These are phyloP conservation scores for Danionella cerebrum DNA, from an alignment of 2,113 vertebrate species.

Conservation along the genomic window DNA sequence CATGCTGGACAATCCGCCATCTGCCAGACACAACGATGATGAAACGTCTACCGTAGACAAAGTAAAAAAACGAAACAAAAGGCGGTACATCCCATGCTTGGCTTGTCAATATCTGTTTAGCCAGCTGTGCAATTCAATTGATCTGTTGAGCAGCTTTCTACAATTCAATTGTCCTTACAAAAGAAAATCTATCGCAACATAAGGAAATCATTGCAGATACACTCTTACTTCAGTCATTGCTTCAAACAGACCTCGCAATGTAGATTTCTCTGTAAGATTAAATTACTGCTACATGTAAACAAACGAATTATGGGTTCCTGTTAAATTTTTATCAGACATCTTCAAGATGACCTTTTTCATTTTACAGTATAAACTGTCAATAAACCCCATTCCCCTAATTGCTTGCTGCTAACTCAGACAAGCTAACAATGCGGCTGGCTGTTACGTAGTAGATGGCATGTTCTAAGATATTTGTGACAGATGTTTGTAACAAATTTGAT, in stretches of 20 bases:
- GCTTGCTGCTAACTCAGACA: too few relatives aligned
- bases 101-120: constrained; percentile 30
- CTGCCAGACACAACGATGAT: constrained; percentile 29
- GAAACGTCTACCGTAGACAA: constrained; percentile 26
- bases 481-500: too few relatives aligned
- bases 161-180: constrained; percentile 13
- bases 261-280: too few relatives aligned
- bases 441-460: too few relatives aligned
- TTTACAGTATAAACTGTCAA: too few relatives aligned
- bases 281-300: too few relatives aligned
- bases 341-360: too few relatives aligned
- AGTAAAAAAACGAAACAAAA: constrained; percentile 4
- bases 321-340: too few relatives aligned
- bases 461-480: too few relatives aligned
- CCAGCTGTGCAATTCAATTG: neutral
- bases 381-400: too few relatives aligned
- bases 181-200: neutral
- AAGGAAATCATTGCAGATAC: neutral
- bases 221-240: neutral
- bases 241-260: neutral
- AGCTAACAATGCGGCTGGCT: too few relatives aligned
- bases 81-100: constrained; percentile 10
- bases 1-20: constrained; percentile 31
- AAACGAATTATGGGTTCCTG: too few relatives aligned
- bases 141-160: neutral